Evolutionary conservation across 2,888 invertebrate genomes (phyloP), one percentile per base, ranked within the genome.

Genomic region (Aleiodes leptofemur): DNA sequence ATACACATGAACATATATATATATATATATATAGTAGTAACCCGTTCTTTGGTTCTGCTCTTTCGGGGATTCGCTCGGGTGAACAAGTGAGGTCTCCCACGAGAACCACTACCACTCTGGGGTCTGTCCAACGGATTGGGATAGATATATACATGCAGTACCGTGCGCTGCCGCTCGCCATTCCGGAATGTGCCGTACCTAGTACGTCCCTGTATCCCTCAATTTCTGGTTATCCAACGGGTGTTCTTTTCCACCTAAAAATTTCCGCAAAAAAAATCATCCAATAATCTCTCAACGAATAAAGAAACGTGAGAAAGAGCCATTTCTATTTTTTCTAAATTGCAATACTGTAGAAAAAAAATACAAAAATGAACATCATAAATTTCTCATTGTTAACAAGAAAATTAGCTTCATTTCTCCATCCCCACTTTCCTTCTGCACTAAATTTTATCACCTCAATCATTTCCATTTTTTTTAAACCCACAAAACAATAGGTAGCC

Each of bases 181-280:
- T 78, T 80, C 78, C 80, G 82, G 81, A 83, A 84, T 83, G 82
- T 75, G 80, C 83, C 80, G 80, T 82, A 76, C 78, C 79, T 79
- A 81, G 79, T 78, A 82, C 81, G 79, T 80, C 80, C 53, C 74
- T 43, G 43, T 43, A 43, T 43, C 43, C 43, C 43, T 43, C 43
- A 0, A 43, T 43, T 43, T 43, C 74, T 77, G 77, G 69, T 73
- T 76, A 81, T 72, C 74, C 78, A 78, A 79, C 80, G 76, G 79
- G 78, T 82, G 78, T 79, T 72, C 13, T 1, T 16, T 48, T 29
- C 16, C 3, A 8, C 43, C 61, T 11, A 31, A 16, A 53, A 11
- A 23, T 11, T 34, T 8, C 9, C 16, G 34, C 31, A n/a, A 8
- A 38, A 23, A 23, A 23, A 43, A 43, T 43, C 43, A 8, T 9